Evolutionary conservation across 30 jellyfish, hydroid and myxozoan genomes (phyloP), one percentile per base, ranked within the genome.

Genomic region (Nemopilema nomurai): DNA sequence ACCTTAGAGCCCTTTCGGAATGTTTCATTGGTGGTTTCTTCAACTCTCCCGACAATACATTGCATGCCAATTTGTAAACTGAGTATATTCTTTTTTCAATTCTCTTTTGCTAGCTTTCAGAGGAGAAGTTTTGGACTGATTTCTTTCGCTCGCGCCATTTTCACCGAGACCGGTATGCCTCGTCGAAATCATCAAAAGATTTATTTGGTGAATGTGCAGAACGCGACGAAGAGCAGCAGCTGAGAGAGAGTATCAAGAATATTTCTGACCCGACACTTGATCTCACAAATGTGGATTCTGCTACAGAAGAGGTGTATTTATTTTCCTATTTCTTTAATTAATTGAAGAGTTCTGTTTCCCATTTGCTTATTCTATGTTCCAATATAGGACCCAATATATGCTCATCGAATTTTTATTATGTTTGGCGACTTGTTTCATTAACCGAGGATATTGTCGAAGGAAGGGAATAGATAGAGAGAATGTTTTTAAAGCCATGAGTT

Each of bases 111-210:
- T 53, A 93, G 98, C 81, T 88, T 89, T 73, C 96, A 18, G 98
- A 93, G 71, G 90, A 93, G 67, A 85, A 93, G 41, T 93, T 93
- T 74, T 93, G 98, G 98, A 88, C 97, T 24, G 98, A 93, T 69
- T 93, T 93, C 69, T 93, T 93, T 82, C 96, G 93, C 25, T 93
- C 98, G 24, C 98, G 93, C 21, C 97, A 93, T 84, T 93, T 93
- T 63, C 98, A 93, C 78, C 87, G 98, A 18, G 98, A 93, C 32
- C 87, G 98, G 18, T 73, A 72, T 30, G 63, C 88, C 4, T 24
- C 97, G 0, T 82, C 98, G 13, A 88, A 88, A 64, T 31, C 91
- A 4, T 51, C 94, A 6, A 93, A 93, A 79, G 98, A 93, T 83
- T 25, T 89, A 1, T 88, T 93, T 93, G 98, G 97, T 8, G 98